Conservation (phyloP, 2,797 vertebrate genomes). For the Xiphorhynchus erythropygius region DNA sequence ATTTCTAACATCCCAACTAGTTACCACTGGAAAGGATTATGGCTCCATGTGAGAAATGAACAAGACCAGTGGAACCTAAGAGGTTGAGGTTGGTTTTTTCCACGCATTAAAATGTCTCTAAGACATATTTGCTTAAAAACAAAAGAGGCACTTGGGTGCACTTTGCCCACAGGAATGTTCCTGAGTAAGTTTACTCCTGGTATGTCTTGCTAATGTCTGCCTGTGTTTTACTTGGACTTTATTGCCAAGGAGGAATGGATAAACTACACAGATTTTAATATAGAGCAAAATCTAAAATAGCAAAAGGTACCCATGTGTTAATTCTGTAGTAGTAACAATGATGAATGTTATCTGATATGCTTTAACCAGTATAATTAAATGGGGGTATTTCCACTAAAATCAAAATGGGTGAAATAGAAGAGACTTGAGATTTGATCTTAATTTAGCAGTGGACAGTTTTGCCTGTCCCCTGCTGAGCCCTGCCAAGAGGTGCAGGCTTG, state of each 20-base stretch:
- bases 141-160: background rate
- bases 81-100: background rate
- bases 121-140: background rate
- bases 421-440: background rate
- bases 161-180: background rate
- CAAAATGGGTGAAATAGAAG: background rate
- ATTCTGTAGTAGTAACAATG: background rate
- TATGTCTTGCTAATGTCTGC: background rate
- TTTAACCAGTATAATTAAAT: background rate
- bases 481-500: fast-evolving
- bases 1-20: slow-evolving; percentile 37
- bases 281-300: background rate
- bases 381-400: background rate
- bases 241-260: background rate
- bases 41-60: background rate
- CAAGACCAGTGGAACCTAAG: background rate
- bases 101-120: background rate
- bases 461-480: background rate
- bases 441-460: background rate
- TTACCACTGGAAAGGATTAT: slow-evolving; percentile 43
- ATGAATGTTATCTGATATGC: background rate
- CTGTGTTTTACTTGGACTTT: background rate
- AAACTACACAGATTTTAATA: background rate
- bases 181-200: background rate
- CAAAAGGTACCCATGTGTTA: background rate